phyloP scores from a whole-genome alignment of 2,797 vertebrate genomes.

The Mionectes olivaceus region DNA sequence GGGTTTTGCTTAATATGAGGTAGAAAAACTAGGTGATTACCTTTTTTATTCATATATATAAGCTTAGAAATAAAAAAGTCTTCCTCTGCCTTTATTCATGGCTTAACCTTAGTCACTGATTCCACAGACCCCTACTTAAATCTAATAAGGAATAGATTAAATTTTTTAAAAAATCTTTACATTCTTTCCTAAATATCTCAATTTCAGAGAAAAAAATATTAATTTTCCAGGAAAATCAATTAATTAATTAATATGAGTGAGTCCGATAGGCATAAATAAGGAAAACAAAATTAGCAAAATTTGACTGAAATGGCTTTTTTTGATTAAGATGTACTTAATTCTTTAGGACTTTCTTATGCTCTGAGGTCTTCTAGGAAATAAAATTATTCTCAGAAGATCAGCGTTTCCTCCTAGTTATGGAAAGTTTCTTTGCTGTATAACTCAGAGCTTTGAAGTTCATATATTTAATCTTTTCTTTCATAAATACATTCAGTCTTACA shows the following conservation, averaged over 20 bases:
- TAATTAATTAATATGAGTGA: neutral
- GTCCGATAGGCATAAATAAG: neutral
- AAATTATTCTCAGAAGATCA: slow-evolving; percentile 4
- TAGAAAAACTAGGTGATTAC: neutral
- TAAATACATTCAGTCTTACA: neutral
- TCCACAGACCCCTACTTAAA: neutral
- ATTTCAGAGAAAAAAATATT: neutral
- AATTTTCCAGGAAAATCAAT: neutral
- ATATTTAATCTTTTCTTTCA: neutral
- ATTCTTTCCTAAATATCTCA: neutral
- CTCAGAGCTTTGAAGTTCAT: slow-evolving; percentile 20
- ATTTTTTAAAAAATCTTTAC: neutral
- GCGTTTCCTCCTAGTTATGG: neutral
- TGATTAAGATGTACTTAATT: neutral
- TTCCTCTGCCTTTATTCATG: neutral
- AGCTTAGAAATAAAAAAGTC: neutral
- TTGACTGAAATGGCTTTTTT: neutral
- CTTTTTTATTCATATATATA: neutral
- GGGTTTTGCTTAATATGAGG: neutral
- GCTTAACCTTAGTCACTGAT: neutral
- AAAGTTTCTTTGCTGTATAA: neutral
- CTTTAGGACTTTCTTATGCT: neutral
- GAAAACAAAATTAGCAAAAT: neutral
- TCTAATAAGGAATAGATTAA: neutral
- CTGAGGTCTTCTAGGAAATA: neutral